Conservation (phyloP, 2,888 invertebrate genomes). For the Fabriciana adippe region DNA sequence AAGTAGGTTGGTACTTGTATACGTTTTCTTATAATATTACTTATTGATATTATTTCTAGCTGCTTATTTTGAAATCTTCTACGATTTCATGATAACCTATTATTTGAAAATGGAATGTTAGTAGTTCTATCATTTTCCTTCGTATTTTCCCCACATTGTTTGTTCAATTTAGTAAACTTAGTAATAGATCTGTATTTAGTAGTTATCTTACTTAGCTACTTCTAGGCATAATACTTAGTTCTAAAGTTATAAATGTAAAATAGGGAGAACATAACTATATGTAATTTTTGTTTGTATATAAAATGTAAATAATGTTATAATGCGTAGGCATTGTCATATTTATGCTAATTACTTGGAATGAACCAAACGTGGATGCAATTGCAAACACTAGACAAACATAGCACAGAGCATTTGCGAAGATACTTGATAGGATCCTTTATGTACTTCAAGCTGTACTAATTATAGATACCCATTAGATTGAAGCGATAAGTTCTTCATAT, state of each 20-base stretch:
- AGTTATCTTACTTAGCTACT: too few relatives aligned
- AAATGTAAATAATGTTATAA: not conserved
- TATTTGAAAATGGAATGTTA: not conserved
- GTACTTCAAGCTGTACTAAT: not conserved
- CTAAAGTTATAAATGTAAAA: too few relatives aligned
- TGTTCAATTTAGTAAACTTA: not conserved
- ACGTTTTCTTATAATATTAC: not conserved
- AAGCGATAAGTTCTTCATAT: too few relatives aligned
- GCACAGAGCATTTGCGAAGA: slow-evolving; percentile 2
- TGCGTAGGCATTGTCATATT: not conserved
- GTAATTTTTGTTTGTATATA: not conserved
- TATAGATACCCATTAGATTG: not conserved
- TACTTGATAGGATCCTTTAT: not conserved
- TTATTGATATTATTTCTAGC: not conserved
- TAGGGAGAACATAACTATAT: too few relatives aligned
- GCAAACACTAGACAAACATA: not conserved
- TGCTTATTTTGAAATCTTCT: not conserved
- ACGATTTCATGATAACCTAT: not conserved
- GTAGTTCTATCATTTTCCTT: not conserved
- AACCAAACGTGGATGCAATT: not conserved
- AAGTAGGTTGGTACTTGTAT: too few relatives aligned
- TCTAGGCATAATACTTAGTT: too few relatives aligned
- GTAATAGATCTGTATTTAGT: too few relatives aligned
- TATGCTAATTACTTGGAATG: not conserved
- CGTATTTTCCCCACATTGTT: not conserved